Conservation (phyloP, 2,113 vertebrate genomes). For the Mirza zaza region DNA sequence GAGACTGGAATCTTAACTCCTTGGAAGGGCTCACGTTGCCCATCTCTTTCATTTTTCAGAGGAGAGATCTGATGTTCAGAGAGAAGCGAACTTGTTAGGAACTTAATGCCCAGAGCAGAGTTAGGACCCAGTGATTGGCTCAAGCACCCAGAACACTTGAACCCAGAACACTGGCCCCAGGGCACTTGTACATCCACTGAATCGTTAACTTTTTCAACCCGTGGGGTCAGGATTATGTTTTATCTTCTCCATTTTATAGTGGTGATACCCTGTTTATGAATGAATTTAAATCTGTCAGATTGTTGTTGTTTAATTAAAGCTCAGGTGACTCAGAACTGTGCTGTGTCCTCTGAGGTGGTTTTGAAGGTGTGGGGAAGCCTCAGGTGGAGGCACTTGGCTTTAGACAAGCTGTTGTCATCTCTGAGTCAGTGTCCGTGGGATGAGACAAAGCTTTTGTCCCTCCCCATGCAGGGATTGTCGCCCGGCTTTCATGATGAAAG, state of each 20-base stretch:
- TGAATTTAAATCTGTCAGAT: background rate
- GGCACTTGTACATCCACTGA: rapidly evolving
- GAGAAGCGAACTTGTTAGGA: background rate
- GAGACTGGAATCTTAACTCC: background rate
- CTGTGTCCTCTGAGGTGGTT: background rate
- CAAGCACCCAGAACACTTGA: background rate
- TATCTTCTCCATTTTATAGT: background rate
- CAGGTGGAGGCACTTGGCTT: background rate
- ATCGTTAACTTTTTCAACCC: rapidly evolving
- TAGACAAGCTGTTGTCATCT: background rate
- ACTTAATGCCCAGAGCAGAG: background rate
- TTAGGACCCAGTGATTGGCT: background rate
- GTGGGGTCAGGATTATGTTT: background rate
- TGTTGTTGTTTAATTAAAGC: background rate
- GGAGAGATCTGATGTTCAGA: background rate
- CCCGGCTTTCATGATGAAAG: background rate
- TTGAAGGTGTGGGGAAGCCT: background rate
- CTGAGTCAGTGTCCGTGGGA: background rate
- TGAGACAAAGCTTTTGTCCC: too few relatives aligned
- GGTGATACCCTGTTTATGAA: background rate
- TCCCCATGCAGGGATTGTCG: rapidly evolving
- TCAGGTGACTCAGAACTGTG: background rate
- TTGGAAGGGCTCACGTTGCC: background rate
- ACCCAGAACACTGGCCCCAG: rapidly evolving
- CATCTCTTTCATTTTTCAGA: background rate